phyloP scores from a whole-genome alignment of 2,113 vertebrate species.

The Tricholaema leucomelas region DNA sequence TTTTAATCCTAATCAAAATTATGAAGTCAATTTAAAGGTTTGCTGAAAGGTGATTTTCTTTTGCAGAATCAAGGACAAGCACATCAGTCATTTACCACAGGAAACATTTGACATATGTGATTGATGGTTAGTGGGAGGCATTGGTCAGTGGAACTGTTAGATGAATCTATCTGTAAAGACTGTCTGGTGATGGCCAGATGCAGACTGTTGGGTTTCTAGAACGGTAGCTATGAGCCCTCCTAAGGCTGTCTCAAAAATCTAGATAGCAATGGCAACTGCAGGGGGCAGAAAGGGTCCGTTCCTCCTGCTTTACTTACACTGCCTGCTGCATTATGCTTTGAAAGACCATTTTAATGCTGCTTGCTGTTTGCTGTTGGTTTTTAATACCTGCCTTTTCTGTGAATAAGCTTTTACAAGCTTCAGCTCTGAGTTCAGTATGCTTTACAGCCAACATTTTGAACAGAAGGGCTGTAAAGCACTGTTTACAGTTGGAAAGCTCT shows the following conservation, averaged over 20 bases:
- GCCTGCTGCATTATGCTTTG: constrained; percentile 47
- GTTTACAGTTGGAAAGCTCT: neutral
- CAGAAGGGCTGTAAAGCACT: neutral
- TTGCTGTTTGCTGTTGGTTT: neutral
- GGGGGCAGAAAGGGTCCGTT: constrained; percentile 60
- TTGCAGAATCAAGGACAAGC: neutral
- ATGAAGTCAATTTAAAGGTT: neutral
- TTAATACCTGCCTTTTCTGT: constrained; percentile 1
- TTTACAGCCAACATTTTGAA: neutral
- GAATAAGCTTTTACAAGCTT: constrained; percentile 20
- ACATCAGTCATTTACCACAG: neutral
- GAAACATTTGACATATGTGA: neutral
- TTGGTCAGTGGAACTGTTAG: neutral
- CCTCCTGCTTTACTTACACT: neutral
- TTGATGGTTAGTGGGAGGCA: neutral
- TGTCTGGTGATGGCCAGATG: neutral
- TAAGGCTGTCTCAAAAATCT: constrained; percentile 30
- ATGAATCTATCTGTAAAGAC: neutral
- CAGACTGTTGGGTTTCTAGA: constrained; percentile 15
- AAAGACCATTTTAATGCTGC: constrained; percentile 55
- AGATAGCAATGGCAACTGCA: constrained; percentile 46
- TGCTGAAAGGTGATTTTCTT: neutral
- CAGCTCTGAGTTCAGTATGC: neutral
- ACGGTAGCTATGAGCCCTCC: neutral
- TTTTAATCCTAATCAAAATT: neutral